Evolutionary conservation across 2,888 invertebrate genomes (phyloP).

Genomic region (Rhingia rostrata): DNA sequence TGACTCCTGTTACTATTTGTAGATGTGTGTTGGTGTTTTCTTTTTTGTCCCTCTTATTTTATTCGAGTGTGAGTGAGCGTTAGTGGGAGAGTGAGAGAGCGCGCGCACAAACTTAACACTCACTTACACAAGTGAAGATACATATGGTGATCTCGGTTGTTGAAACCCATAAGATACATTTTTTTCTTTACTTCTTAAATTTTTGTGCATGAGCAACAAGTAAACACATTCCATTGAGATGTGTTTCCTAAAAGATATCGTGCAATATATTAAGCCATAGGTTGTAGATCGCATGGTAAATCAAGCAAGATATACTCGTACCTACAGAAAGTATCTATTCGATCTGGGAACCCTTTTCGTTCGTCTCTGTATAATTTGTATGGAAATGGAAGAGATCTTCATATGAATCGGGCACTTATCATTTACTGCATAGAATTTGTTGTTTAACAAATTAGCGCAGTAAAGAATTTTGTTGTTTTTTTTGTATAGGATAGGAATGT

Average conservation of each 20-base stretch:
- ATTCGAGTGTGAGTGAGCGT: conserved; percentile 25
- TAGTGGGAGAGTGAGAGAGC: conserved; percentile 55
- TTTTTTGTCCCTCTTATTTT: conserved; percentile 47
- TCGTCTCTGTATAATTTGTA: background rate
- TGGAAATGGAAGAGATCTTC: background rate
- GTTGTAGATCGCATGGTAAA: conserved; percentile 46
- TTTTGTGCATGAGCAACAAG: conserved; percentile 72
- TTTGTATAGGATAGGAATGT: background rate
- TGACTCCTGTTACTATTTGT: conserved; percentile 74
- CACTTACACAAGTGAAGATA: conserved; percentile 49
- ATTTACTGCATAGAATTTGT: too few species aligned
- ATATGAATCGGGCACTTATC: too few species aligned
- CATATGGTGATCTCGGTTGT: conserved; percentile 61
- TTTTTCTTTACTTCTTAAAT: conserved; percentile 38
- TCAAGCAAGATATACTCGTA: background rate
- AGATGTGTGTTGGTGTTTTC: conserved; percentile 46
- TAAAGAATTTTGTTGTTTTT: background rate
- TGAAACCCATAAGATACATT: conserved; percentile 72
- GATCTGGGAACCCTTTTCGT: conserved; percentile 23
- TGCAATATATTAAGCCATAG: conserved; percentile 66
- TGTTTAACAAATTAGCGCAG: too few species aligned
- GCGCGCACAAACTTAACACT: conserved; percentile 49
- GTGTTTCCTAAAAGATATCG: conserved; percentile 71
- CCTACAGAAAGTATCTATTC: conserved; percentile 3
- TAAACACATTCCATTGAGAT: conserved; percentile 74